Evolutionary conservation across 2,113 vertebrate species (phyloP).

Genomic region (Monarcha castaneiventris): DNA sequence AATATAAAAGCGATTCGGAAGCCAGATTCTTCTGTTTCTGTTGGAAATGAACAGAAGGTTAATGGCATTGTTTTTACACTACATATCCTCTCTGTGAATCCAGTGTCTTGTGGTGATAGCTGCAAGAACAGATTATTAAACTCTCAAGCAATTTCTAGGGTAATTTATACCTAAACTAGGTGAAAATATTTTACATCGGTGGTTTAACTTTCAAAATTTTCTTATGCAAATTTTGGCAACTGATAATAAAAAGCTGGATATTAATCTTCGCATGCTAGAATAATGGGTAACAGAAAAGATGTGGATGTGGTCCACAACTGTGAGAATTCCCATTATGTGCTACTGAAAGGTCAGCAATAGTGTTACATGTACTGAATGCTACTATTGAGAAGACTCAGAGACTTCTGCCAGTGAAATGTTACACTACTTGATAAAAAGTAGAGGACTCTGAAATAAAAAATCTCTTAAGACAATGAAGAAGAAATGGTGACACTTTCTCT

Average conservation of each 20-base stretch:
- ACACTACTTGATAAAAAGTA: background rate
- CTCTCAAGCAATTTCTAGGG: background rate
- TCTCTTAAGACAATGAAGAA: background rate
- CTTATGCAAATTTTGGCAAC: background rate
- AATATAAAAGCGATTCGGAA: background rate
- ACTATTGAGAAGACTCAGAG: background rate
- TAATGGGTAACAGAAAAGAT: background rate
- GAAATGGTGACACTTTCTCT: background rate
- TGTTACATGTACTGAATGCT: background rate
- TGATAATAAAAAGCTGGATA: background rate
- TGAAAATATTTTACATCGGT: background rate
- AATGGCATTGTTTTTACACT: background rate
- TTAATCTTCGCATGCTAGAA: background rate
- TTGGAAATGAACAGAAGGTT: background rate
- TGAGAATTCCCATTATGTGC: background rate
- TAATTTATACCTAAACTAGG: background rate
- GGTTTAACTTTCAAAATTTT: background rate
- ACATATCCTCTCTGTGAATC: background rate
- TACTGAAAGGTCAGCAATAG: background rate
- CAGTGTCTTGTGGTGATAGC: rapidly evolving
- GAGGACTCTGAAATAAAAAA: background rate
- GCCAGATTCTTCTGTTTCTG: background rate
- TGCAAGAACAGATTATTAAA: background rate
- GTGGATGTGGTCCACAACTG: background rate
- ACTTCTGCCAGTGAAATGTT: background rate